Evolutionary conservation across 1,140 invertebrate species (phyloP).

Genomic region (Propsilocerus akamusi): DNA sequence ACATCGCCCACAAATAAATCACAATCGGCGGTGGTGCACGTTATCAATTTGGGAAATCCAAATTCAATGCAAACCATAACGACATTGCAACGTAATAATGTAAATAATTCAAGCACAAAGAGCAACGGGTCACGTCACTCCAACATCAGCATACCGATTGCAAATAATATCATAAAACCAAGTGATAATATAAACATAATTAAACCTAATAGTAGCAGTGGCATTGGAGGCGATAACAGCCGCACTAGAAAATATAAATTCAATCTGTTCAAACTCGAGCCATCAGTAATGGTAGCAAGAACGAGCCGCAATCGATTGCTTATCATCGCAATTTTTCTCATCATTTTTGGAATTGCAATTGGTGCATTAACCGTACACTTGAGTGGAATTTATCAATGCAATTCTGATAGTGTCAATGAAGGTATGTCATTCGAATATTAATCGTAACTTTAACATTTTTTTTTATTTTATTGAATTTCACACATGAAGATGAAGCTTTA

Average conservation of each 20-base stretch:
- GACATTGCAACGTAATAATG: not conserved
- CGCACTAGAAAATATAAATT: constrained; percentile 2
- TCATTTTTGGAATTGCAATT: constrained; percentile 3
- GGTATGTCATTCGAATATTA: too few relatives aligned
- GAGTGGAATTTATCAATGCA: constrained; percentile 3
- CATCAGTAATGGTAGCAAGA: not conserved
- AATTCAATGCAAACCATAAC: constrained; percentile 2
- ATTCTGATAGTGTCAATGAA: not conserved
- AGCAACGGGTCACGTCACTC: not conserved
- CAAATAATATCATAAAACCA: not conserved
- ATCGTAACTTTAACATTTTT: too few relatives aligned
- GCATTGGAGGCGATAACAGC: too few relatives aligned
- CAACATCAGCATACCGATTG: not conserved
- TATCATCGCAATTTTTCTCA: not conserved
- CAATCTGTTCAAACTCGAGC: not conserved
- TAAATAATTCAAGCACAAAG: not conserved
- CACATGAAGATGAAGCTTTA: too few relatives aligned
- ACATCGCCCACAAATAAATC: constrained; percentile 1
- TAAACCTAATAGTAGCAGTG: constrained; percentile 1
- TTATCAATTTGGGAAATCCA: not conserved
- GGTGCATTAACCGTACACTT: not conserved
- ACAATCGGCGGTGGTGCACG: too few relatives aligned
- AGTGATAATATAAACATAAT: not conserved
- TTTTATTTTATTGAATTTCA: too few relatives aligned
- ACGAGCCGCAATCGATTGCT: not conserved